A percentile compares a stretch with the other conserved stretches of the same genome.
Conservation (phyloP, 2,113 vertebrate species). For the Empidonax alnorum region DNA sequence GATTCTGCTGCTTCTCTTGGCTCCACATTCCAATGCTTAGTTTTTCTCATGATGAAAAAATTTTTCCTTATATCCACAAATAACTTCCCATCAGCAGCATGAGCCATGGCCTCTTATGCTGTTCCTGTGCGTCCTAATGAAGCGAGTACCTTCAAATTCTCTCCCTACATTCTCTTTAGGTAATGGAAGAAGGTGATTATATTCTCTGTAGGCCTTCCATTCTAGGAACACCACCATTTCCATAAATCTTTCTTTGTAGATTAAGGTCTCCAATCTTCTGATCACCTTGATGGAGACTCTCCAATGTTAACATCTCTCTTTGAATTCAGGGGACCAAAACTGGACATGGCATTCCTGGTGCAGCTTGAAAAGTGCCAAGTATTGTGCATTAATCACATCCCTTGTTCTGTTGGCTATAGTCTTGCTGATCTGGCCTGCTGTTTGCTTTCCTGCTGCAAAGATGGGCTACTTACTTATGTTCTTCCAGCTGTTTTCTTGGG, state of each 20-base stretch:
- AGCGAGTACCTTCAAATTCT: not conserved
- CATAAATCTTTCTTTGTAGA: not conserved
- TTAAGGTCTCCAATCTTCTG: not conserved
- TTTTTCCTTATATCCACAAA: not conserved
- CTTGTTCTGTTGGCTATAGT: not conserved
- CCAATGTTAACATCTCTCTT: not conserved
- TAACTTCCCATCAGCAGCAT: not conserved
- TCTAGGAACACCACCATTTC: not conserved
- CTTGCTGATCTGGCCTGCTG: not conserved
- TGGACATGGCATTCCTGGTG: fast-evolving
- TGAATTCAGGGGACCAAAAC: not conserved
- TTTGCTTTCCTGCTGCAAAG: not conserved
- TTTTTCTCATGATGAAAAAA: not conserved
- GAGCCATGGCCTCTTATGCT: not conserved
- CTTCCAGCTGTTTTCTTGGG: not conserved
- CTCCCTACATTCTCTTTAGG: not conserved
- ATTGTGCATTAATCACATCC: not conserved
- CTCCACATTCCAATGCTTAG: not conserved
- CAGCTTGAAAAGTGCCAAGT: not conserved
- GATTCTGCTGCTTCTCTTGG: not conserved
- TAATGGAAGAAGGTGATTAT: not conserved
- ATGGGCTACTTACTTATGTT: not conserved
- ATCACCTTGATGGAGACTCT: not conserved
- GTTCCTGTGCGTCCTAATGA: not conserved
- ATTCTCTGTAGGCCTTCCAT: not conserved